These are phyloP conservation scores for Merodon equestris DNA, from an alignment of 2,888 invertebrate genomes.

Conservation along the genomic window DNA sequence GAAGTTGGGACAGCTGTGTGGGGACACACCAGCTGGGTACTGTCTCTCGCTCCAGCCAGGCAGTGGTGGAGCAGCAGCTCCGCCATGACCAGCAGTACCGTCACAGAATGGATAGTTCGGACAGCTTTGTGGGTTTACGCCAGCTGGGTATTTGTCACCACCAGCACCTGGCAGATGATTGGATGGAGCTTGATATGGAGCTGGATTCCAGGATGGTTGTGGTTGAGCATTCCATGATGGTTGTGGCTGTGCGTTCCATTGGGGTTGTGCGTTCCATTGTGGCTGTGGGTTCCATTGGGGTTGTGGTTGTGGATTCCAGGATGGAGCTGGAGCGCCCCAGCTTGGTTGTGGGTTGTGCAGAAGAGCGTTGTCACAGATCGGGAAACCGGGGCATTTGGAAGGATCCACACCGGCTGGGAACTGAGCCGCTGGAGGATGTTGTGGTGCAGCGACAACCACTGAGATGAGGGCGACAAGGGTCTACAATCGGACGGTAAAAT, in stretches of 20 bases:
- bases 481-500: conserved; percentile 70
- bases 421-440: conserved; percentile 77
- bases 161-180: conserved; percentile 72
- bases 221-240: conserved; percentile 73
- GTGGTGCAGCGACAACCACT: conserved; percentile 76
- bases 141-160: conserved; percentile 79
- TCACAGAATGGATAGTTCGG: conserved; percentile 81
- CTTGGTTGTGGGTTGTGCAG: conserved; percentile 77
- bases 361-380: conserved; percentile 80
- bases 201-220: conserved; percentile 70
- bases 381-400: conserved; percentile 79
- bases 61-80: conserved; percentile 77
- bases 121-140: conserved; percentile 79
- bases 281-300: conserved; percentile 68
- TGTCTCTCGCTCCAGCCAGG: conserved; percentile 79
- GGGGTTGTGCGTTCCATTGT: conserved; percentile 68
- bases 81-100: conserved; percentile 75
- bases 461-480: conserved; percentile 75
- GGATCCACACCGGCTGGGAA: conserved; percentile 80
- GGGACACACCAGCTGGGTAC: conserved; percentile 79
- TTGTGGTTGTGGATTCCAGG: conserved; percentile 69
- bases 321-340: conserved; percentile 74
- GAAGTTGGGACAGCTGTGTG: conserved; percentile 79
- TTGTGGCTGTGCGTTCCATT: conserved; percentile 71
- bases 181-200: conserved; percentile 70